Evolutionary conservation across 2,888 invertebrate genomes (phyloP).

Genomic region (Ectobius pallidus): DNA sequence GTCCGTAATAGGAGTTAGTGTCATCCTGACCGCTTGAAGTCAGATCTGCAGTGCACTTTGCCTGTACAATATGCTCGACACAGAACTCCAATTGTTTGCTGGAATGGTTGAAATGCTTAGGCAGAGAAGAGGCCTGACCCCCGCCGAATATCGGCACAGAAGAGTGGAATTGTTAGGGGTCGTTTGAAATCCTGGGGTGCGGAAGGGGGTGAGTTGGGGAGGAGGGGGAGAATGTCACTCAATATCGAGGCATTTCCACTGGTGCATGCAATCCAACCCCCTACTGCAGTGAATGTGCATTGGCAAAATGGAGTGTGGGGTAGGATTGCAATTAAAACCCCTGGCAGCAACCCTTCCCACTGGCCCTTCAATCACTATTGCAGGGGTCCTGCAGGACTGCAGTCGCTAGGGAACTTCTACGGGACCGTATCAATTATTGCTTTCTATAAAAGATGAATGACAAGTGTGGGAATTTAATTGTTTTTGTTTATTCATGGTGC

Average conservation of each 20-base stretch:
- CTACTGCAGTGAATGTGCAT: constrained; percentile 12
- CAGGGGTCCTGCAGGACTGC: constrained; percentile 24
- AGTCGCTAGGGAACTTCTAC: neutral
- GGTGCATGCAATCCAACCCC: constrained; percentile 25
- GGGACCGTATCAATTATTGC: constrained; percentile 5
- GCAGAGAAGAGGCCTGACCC: neutral
- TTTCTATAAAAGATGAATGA: constrained; percentile 5
- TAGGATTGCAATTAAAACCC: constrained; percentile 24
- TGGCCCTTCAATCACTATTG: constrained; percentile 5
- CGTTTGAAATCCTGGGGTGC: neutral
- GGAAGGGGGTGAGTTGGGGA: neutral
- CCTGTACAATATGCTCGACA: too few species aligned
- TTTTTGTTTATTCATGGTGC: neutral
- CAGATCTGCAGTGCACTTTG: too few species aligned
- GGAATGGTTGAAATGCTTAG: neutral
- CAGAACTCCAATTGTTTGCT: too few species aligned
- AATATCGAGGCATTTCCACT: constrained; percentile 13
- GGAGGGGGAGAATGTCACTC: constrained; percentile 17
- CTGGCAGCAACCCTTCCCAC: neutral
- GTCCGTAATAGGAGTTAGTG: too few species aligned
- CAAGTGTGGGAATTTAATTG: neutral
- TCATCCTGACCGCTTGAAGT: too few species aligned
- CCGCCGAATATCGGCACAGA: neutral
- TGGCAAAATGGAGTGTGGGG: neutral
- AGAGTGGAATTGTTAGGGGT: constrained; percentile 12